These are phyloP conservation scores for Osmerus mordax DNA, from an alignment of 2,113 vertebrate species.

Conservation along the genomic window DNA sequence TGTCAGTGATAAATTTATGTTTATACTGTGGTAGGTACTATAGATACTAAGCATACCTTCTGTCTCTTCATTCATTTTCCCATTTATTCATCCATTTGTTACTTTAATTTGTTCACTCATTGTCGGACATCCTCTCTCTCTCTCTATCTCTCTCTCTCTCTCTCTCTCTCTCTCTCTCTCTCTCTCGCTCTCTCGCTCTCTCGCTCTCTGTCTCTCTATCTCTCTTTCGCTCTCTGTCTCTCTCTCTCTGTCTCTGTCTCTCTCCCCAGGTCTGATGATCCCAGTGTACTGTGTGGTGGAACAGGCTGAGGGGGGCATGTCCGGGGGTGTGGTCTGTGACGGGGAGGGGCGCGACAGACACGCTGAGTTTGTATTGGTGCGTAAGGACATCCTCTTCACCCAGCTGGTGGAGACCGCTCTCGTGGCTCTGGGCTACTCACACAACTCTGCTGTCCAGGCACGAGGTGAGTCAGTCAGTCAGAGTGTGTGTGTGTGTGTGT, in stretches of 20 bases:
- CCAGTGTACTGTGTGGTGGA: conserved; percentile 97
- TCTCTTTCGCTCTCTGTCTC: not conserved
- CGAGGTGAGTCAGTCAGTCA: conserved; percentile 74
- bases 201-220: not conserved
- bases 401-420: conserved; percentile 97
- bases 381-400: conserved; percentile 94
- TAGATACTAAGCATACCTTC: no score
- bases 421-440: conserved; percentile 91
- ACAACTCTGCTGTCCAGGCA: conserved; percentile 92
- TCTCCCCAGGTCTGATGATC: conserved; percentile 88
- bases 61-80: no score
- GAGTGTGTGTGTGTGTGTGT: not conserved
- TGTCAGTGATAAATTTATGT: no score
- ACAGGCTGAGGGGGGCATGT: conserved; percentile 79
- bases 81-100: no score
- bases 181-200: not conserved
- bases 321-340: conserved; percentile 76
- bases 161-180: not conserved
- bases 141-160: not conserved
- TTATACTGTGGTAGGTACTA: no score
- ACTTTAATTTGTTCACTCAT: not conserved
- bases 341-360: conserved; percentile 86
- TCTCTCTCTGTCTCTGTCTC: conserved; percentile 2
- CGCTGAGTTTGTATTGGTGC: conserved; percentile 92
- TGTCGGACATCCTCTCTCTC: not conserved